Evolutionary conservation across 1,140 invertebrate species (phyloP), one percentile per base, ranked within the genome.

Genomic region (Trichonephila clavipes): DNA sequence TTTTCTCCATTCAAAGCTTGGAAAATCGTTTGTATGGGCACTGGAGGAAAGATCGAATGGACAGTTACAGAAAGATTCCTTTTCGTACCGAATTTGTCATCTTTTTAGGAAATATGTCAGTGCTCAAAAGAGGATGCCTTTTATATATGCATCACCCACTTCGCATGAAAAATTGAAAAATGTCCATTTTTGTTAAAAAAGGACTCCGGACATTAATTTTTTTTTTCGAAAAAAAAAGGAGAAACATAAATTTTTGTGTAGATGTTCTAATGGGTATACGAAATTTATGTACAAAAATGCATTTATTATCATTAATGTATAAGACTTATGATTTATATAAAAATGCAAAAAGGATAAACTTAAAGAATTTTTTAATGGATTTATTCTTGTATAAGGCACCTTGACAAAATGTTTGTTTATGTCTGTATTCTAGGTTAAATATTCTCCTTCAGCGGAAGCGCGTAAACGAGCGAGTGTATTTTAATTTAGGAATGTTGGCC

Each of bases 401-500:
- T 40, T 40, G 34, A 40, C 1, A 40, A 40, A 4, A 40, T 40
- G 34, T 40, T 40, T 51, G 5, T 51, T 3, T 69, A n/a, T 62
- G 61, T 69, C n/a, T 62, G 61, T 24, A 12, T 83, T 77, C 62
- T 34, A 94, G 95, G 21, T 97, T 99, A 6, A 96, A 98, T 18
- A 98, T 98, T 94, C 96, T 99, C 8, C 96, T 98, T 44, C 97
- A 97, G 94, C 98, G 98, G 96, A 98, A 95, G 72, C 94, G 95
- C 4, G 95, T 94, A 90, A 99, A 98, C 95, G 98, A 99, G 95
- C 96, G 98, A 92, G 98, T 99, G 1, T 98, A 98, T 95, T 99
- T 99, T 95, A 99, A 99, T 96, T 96, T 99, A 69, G 98, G 98
- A 90, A 99, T 99, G 98, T 96, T 99, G 64, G 98, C 98, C 24